These are phyloP conservation scores for Drosophila yooni DNA, from an alignment of 2,888 invertebrate species.

Conservation along the genomic window DNA sequence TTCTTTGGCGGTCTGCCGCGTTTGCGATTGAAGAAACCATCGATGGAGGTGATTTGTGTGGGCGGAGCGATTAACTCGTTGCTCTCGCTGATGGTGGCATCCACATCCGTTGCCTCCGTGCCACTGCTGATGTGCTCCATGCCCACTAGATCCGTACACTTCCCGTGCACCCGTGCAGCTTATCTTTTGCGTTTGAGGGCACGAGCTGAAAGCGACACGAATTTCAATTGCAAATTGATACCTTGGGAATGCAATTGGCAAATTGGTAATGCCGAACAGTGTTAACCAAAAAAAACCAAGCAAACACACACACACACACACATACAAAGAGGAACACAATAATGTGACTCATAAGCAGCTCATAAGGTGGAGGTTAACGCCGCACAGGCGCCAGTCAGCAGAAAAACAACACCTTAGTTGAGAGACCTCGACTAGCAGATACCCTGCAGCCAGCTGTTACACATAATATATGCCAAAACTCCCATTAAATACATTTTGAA, in stretches of 20 bases:
- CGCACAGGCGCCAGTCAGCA: constrained; percentile 56
- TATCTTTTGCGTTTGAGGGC: constrained; percentile 22
- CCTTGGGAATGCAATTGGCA: constrained; percentile 56
- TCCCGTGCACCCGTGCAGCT: constrained; percentile 13
- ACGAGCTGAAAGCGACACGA: constrained; percentile 38
- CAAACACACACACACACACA: not conserved
- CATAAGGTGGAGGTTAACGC: constrained; percentile 16
- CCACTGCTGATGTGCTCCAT: constrained; percentile 42
- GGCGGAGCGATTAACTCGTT: constrained; percentile 50
- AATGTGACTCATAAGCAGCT: constrained; percentile 38
- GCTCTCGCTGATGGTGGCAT: constrained; percentile 28
- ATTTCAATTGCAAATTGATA: constrained; percentile 60
- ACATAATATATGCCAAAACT: not conserved
- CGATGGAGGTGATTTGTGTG: constrained; percentile 88
- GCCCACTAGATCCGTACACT: not conserved
- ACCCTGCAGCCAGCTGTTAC: not conserved
- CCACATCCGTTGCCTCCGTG: constrained; percentile 30
- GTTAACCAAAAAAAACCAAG: constrained; percentile 6
- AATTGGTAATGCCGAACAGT: constrained; percentile 32
- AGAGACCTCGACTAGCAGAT: not conserved
- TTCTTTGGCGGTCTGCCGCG: constrained; percentile 99
- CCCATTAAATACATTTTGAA: not conserved
- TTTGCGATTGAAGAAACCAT: constrained; percentile 96
- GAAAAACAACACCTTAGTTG: constrained; percentile 14
- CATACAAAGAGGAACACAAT: not conserved